Base-by-base conservation (phyloP, 2,797 vertebrate genomes). In the Mallotus villosus region DNA sequence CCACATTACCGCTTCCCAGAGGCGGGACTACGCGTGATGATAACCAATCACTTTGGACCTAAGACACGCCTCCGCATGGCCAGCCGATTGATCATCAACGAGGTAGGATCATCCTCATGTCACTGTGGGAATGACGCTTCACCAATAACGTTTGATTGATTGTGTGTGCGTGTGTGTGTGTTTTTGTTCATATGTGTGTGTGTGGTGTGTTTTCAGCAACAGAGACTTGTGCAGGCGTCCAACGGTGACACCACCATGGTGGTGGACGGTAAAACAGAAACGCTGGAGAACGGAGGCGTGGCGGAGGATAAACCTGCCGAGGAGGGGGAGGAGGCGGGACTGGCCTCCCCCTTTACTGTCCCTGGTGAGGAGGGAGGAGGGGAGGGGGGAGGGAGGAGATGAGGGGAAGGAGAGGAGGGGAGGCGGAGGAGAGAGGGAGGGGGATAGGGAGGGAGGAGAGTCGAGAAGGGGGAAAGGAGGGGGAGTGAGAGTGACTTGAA, bases 31-130 rank as follows among this genome's bases (percentile, higher is more conserved):
- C 88, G 94, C 51, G 80, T 95, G 46, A 95, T 95, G 94, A 95
- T 95, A 78, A 95, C 94, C 7, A 94, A 93, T 68, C 94, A 93
- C 11, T 95, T 95, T 65, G 92, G 92, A 46, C 94, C 94, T 29
- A 91, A 94, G 75, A 95, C 94, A 29, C 90, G 94, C 2, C 91
- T 95, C 80, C 86, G 94, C 14, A 95, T 95, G 94, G 94, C 94
- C 24, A 95, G 94, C 85, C 82, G 94, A 55, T 89, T 95, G 70
- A 94, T 95, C 71, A 95, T 95, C 78, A 94, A 95, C 0, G 93
- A 95, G 92, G 94, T 95, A 59, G 41, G 9, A 46, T 46, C 41
- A 11, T 11, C 9, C 41, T 46, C 9, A 46, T 14, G 41, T 12
- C 11, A 2, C 41, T 14, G 11, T 46, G 11, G 11, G 9, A 41